phyloP scores from a whole-genome alignment of 2,113 vertebrate genomes.

The Bungarus multicinctus region DNA sequence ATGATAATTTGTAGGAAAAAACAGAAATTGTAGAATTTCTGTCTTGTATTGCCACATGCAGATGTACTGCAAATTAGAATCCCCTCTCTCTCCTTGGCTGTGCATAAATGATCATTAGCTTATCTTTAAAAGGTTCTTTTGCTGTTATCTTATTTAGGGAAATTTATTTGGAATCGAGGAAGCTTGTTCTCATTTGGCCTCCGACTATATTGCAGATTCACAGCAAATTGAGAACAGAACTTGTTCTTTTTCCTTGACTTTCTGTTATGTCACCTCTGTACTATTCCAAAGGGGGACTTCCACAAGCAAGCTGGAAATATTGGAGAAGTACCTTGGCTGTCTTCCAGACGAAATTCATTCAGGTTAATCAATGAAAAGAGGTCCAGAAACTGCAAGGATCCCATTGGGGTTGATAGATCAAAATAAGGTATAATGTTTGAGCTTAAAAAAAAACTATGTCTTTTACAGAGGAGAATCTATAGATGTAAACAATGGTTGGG shows the following conservation, averaged over 20 bases:
- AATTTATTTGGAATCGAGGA: not conserved
- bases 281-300: slow-evolving; percentile 12
- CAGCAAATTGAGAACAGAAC: not conserved
- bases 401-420: slow-evolving; percentile 1
- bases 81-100: not conserved
- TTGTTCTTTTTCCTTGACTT: not conserved
- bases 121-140: not conserved
- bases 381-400: not conserved
- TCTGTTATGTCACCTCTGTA: not conserved
- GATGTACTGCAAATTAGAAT: not conserved
- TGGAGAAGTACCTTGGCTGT: not conserved
- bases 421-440: slow-evolving; percentile 1
- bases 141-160: not conserved
- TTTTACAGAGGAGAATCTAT: slow-evolving; percentile 20
- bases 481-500: slow-evolving; percentile 23
- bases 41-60: not conserved
- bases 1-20: not conserved
- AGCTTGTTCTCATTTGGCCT: not conserved
- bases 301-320: slow-evolving; percentile 9
- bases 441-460: not conserved
- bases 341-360: slow-evolving; percentile 26
- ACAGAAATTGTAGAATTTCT: not conserved
- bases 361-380: slow-evolving; percentile 15
- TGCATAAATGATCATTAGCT: not conserved
- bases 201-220: not conserved